These are phyloP conservation scores for Andrena hattorfiana DNA, from an alignment of 2,888 invertebrate genomes.

Conservation along the genomic window DNA sequence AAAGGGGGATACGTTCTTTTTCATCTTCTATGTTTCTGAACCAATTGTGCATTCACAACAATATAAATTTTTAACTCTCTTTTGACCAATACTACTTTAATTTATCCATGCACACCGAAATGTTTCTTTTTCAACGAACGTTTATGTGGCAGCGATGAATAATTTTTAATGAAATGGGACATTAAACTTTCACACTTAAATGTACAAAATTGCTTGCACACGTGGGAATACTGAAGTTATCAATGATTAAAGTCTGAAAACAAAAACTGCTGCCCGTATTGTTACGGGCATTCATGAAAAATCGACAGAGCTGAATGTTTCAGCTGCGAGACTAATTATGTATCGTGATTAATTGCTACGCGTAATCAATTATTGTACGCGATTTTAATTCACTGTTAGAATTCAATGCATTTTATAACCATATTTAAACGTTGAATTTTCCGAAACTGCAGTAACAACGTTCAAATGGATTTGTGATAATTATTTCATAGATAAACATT, in stretches of 20 bases:
- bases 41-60: too few species aligned
- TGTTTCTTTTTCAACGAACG: not conserved
- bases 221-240: slow-evolving; percentile 26
- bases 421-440: slow-evolving; percentile 36
- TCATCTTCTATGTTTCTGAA: too few species aligned
- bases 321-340: slow-evolving; percentile 59
- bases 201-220: slow-evolving; percentile 5
- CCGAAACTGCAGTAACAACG: slow-evolving; percentile 10
- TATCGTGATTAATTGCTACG: slow-evolving; percentile 63
- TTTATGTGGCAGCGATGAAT: not conserved
- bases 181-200: slow-evolving; percentile 11
- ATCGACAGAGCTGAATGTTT: slow-evolving; percentile 56
- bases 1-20: too few species aligned
- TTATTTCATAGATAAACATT: slow-evolving; percentile 47
- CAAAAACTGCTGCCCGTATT: slow-evolving; percentile 53
- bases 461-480: slow-evolving; percentile 48
- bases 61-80: too few species aligned
- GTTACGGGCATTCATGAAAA: slow-evolving; percentile 57
- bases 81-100: too few species aligned
- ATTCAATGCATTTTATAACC: slow-evolving; percentile 60
- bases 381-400: slow-evolving; percentile 55
- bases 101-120: not conserved
- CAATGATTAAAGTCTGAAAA: slow-evolving; percentile 54
- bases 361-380: slow-evolving; percentile 63
- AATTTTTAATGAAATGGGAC: not conserved